Percentiles rank a stretch among this genome's conserved stretches.
These are phyloP conservation scores for Nannobrachium achirus DNA, from an alignment of 2,113 vertebrate genomes.

Conservation along the genomic window DNA sequence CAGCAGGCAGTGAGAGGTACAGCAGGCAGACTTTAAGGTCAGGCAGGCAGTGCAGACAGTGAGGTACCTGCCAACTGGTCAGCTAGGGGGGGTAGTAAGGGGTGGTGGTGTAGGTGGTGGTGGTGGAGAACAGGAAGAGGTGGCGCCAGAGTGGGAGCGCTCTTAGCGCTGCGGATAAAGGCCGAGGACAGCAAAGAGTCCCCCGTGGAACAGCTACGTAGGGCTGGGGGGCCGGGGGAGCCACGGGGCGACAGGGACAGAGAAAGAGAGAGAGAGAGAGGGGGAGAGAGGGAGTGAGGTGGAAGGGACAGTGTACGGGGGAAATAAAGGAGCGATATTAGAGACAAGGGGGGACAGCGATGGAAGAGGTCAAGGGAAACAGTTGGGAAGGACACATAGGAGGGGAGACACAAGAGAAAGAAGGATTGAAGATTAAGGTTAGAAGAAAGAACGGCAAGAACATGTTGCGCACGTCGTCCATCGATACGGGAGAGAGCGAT, in stretches of 20 bases:
- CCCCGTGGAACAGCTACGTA: conserved; percentile 99
- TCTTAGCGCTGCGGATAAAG: conserved; percentile 99
- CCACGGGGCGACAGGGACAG: conserved; percentile 79
- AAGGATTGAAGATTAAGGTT: not conserved
- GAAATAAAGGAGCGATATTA: not conserved
- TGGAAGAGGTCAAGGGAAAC: conserved; percentile 1
- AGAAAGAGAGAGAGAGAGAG: conserved; percentile 50
- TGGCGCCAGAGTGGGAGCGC: conserved; percentile 99
- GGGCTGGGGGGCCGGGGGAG: conserved; percentile 90
- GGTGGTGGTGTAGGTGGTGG: conserved; percentile 88
- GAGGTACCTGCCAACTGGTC: conserved; percentile 99
- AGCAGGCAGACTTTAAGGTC: conserved; percentile 34
- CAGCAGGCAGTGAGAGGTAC: conserved; percentile 5
- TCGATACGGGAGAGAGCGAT: not conserved
- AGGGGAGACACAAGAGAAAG: conserved; percentile 17
- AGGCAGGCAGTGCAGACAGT: conserved; percentile 85
- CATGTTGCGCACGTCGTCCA: too few species aligned
- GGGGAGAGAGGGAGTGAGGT: conserved; percentile 83
- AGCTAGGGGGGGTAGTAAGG: conserved; percentile 99
- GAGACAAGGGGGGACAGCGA: not conserved
- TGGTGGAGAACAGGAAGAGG: conserved; percentile 82
- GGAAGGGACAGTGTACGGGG: conserved; percentile 42
- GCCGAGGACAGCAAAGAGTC: conserved; percentile 99
- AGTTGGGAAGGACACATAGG: not conserved
- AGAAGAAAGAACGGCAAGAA: too few species aligned